These are phyloP conservation scores for Xyrauchen texanus DNA, from an alignment of 2,113 vertebrate species.

Conservation along the genomic window DNA sequence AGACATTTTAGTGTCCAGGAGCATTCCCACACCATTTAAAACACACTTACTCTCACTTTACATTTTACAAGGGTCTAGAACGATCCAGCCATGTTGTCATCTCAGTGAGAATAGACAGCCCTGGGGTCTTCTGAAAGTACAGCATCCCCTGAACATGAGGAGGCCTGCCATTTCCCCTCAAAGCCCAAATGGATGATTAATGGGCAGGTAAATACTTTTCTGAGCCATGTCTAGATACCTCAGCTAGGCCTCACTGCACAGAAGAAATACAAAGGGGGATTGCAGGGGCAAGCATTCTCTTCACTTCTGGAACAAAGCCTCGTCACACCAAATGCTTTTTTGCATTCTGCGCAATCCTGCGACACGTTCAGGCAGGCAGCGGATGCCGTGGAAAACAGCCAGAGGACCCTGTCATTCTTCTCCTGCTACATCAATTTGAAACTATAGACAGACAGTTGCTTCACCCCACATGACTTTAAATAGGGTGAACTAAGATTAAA, in stretches of 20 bases:
- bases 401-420: constrained; percentile 29
- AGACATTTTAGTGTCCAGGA: background rate
- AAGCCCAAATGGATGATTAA: constrained; percentile 30
- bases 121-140: background rate
- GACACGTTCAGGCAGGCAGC: constrained; percentile 50
- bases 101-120: background rate
- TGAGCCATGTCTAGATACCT: constrained; percentile 16
- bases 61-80: constrained; percentile 10
- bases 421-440: constrained; percentile 28
- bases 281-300: constrained; percentile 14
- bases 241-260: constrained; percentile 13
- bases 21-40: background rate
- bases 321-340: constrained; percentile 16
- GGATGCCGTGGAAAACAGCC: background rate
- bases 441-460: constrained; percentile 43
- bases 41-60: constrained; percentile 15
- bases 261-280: constrained; percentile 30
- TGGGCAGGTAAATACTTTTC: constrained; percentile 34
- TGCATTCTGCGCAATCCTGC: constrained; percentile 50
- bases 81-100: background rate
- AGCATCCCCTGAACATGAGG: background rate
- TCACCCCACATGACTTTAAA: constrained; percentile 27
- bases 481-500: constrained; percentile 47
- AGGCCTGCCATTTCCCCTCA: constrained; percentile 22
- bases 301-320: constrained; percentile 43